Base-by-base conservation (phyloP, 2,888 invertebrate genomes). In the Calameuta idolon region DNA sequence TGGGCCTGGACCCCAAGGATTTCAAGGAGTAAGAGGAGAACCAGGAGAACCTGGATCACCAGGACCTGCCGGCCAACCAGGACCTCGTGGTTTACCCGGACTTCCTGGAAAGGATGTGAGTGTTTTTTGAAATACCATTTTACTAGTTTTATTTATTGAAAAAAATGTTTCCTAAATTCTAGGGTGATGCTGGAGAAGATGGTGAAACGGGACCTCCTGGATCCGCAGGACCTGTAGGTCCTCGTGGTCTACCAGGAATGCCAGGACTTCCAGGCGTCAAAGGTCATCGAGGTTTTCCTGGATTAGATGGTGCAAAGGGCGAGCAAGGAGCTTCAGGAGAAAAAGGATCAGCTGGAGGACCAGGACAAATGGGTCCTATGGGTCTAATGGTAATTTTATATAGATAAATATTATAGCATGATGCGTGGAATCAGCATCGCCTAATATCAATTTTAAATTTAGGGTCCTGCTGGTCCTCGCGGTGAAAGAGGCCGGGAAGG, bases 401-500 rank as follows among this genome's bases (percentile, higher is more conserved):
- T 12, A 34, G 3, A 23, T 23, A 23, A 55, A 23, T 55, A 9
- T 55, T 23, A 55, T 23, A 55, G 9, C 23, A 55, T 23, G 23
- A 55, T 55, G 23, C 23, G 23, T 55, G 23, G 55, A 23, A 55
- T 55, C 2, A 55, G 23, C 55, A 55, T 23, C 23, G 15, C 9
- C 2, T 23, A 55, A 55, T 23, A 55, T 55, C 23, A 23, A 34
- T 12, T 31, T 31, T 71, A 15, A 12, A 71, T 85, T 74, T 80
- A 96, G 96, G 97, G 97, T 35, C 95, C 96, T 34, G 93, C 94
- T 30, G 97, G 97, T 68, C 93, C 96, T 11, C 93, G 97, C 82
- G 97, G 97, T 9, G 97, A 97, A 92, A 93, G 97, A 87, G 97
- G 97, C 1, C 93, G 97, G 69, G 97, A 97, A 92, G 97, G 97